phyloP scores from a whole-genome alignment of 2,888 invertebrate species.

The Eulithis testata region DNA sequence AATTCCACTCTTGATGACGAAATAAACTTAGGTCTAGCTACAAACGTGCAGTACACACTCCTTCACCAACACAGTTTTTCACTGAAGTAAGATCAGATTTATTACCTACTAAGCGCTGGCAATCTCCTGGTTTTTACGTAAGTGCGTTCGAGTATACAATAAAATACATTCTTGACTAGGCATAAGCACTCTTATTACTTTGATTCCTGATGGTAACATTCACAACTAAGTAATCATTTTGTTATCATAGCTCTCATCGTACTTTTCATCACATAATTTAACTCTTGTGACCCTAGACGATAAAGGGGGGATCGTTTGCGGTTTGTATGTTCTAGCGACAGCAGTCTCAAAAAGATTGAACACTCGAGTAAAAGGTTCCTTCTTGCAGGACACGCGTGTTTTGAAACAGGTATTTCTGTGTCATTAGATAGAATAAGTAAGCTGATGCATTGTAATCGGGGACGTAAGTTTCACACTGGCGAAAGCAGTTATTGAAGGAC shows the following conservation, averaged over 20 bases:
- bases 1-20: no score
- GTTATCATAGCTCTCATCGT: conserved; percentile 39
- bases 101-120: not conserved
- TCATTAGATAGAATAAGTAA: no score
- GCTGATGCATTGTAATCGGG: not conserved
- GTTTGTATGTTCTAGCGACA: no score
- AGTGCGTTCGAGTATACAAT: conserved; percentile 30
- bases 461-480: not conserved
- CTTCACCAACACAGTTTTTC: not conserved
- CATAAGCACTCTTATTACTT: conserved; percentile 33
- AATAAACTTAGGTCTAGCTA: not conserved
- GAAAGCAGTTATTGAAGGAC: conserved; percentile 9
- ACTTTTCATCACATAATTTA: conserved; percentile 3
- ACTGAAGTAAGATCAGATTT: not conserved
- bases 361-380: no score
- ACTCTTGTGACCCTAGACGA: no score
- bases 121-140: conserved; percentile 3
- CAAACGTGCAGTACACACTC: not conserved
- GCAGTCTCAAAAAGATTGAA: no score
- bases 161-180: conserved; percentile 35
- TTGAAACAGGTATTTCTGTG: no score
- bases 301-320: no score
- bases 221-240: conserved; percentile 37
- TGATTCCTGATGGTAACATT: conserved; percentile 36
- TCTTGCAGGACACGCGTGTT: no score